A percentile compares a stretch with the other conserved stretches of the same genome.
These are phyloP conservation scores for Steatornis caripensis DNA, from an alignment of 2,113 vertebrate genomes.

Conservation along the genomic window DNA sequence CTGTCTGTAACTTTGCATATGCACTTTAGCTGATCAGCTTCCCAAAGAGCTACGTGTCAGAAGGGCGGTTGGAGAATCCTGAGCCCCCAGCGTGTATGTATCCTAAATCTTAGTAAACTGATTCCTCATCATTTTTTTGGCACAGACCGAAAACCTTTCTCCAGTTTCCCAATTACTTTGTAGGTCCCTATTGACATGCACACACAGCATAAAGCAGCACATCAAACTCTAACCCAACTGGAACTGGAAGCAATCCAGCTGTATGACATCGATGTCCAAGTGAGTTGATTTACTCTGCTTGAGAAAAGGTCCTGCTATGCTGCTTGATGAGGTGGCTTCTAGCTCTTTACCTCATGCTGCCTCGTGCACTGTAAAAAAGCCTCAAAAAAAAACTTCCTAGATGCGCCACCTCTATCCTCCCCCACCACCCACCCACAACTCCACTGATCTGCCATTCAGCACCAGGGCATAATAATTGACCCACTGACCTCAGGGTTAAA, in stretches of 20 bases:
- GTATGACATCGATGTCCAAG: rapidly evolving
- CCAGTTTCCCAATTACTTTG: neutral
- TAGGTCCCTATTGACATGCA: neutral
- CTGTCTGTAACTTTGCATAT: no score
- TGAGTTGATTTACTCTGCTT: neutral
- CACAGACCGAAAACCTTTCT: neutral
- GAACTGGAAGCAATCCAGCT: neutral
- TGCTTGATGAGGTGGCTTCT: neutral
- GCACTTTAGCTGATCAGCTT: neutral
- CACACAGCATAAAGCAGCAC: neutral
- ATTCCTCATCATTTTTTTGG: neutral
- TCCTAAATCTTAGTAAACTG: neutral
- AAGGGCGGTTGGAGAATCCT: neutral
- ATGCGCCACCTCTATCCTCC: neutral
- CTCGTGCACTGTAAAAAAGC: neutral
- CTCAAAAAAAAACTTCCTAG: neutral
- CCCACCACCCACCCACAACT: rapidly evolving
- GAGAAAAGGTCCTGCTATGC: neutral
- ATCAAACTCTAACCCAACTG: neutral
- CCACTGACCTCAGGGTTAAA: neutral
- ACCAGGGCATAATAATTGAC: neutral
- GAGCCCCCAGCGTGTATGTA: rapidly evolving
- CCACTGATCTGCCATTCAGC: neutral
- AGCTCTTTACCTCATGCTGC: neutral
- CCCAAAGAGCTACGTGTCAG: neutral